phyloP scores from a whole-genome alignment of 2,113 vertebrate genomes.

The Raja brachyura region DNA sequence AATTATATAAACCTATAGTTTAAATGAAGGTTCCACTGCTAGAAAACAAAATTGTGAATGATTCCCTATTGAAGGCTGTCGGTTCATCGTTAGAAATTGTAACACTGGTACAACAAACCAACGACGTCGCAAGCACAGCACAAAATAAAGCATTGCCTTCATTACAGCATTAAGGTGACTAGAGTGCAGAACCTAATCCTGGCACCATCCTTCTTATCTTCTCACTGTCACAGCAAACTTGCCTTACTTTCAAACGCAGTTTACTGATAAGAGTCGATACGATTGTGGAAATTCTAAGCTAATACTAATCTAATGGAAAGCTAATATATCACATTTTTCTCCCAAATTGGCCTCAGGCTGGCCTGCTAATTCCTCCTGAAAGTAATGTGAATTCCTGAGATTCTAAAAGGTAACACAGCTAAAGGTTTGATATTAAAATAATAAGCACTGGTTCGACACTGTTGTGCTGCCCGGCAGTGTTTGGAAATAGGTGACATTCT shows the following conservation, averaged over 20 bases:
- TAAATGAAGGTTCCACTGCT: not conserved
- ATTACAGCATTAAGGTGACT: not conserved
- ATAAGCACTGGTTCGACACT: constrained; percentile 23
- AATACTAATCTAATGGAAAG: constrained; percentile 24
- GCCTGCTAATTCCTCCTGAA: constrained; percentile 20
- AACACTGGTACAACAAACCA: no score
- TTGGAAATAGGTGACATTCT: constrained; percentile 4
- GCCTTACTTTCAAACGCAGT: not conserved
- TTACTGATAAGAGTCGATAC: constrained; percentile 13
- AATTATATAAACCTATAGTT: not conserved
- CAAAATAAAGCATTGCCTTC: no score
- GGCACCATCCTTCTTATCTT: not conserved
- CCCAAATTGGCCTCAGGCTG: constrained; percentile 18
- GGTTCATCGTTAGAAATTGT: no score
- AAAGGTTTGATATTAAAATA: constrained; percentile 13
- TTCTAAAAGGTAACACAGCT: not conserved
- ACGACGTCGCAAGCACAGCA: no score
- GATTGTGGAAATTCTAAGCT: constrained; percentile 4
- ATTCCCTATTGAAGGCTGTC: not conserved
- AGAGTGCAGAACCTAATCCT: not conserved
- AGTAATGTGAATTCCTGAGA: constrained; percentile 34
- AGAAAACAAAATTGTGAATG: not conserved
- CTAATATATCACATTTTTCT: constrained; percentile 27
- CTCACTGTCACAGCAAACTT: not conserved
- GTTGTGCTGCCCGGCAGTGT: not conserved